These are phyloP conservation scores for Mormyrus iriodes DNA, from an alignment of 2,113 vertebrate genomes.

Conservation along the genomic window DNA sequence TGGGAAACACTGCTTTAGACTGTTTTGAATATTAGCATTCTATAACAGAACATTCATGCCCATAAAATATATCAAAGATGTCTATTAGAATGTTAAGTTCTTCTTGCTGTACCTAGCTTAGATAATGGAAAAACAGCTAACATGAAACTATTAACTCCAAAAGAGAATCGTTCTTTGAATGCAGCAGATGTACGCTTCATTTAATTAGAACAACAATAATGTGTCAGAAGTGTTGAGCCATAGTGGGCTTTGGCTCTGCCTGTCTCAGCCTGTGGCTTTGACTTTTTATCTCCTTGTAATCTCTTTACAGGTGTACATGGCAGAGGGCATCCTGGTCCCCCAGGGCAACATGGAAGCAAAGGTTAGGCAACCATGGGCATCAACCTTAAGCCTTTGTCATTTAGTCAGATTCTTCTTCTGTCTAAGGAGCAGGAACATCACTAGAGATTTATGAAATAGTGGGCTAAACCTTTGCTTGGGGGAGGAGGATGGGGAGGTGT, in stretches of 20 bases:
- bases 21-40: not conserved
- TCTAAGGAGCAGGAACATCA: not conserved
- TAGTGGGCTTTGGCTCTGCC: not conserved
- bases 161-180: not conserved
- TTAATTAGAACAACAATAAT: not conserved
- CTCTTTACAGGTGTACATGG: conserved; percentile 70
- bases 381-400: not conserved
- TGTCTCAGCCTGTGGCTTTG: not conserved
- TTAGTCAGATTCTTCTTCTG: not conserved
- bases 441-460: not conserved
- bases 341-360: conserved; percentile 72
- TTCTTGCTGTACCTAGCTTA: not conserved
- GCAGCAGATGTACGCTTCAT: not conserved
- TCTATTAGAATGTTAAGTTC: not conserved
- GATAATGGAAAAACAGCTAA: not conserved
- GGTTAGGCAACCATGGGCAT: conserved; percentile 55
- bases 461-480: not conserved
- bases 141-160: not conserved
- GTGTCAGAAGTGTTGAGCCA: not conserved
- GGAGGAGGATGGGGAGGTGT: not conserved
- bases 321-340: conserved; percentile 69
- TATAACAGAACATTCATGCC: not conserved
- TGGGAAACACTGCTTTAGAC: not conserved
- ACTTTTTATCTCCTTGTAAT: not conserved
- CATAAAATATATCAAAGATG: not conserved